A percentile compares a stretch with the other conserved stretches of the same genome.
These are phyloP conservation scores for Ostrea edulis DNA, from an alignment of 1,140 invertebrate species.

Conservation along the genomic window DNA sequence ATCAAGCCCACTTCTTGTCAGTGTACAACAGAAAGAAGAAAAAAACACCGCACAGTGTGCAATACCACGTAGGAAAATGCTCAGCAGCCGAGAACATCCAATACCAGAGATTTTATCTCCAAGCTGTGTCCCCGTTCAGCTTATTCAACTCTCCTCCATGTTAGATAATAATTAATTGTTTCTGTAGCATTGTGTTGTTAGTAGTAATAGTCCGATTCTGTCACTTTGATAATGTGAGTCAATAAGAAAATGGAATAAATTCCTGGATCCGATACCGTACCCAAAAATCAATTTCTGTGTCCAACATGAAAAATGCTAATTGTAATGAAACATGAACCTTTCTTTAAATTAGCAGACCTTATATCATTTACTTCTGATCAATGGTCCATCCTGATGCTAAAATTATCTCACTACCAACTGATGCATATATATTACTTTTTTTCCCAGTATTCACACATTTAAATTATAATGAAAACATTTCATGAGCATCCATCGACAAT, in stretches of 20 bases:
- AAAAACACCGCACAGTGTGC: neutral
- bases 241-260: constrained; percentile 19
- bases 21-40: neutral
- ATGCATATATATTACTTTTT: neutral
- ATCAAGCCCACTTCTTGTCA: constrained; percentile 19
- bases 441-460: neutral
- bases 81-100: neutral
- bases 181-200: constrained; percentile 28
- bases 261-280: neutral
- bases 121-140: neutral
- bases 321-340: neutral
- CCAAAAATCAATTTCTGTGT: constrained; percentile 23
- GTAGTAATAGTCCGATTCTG: neutral
- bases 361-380: neutral
- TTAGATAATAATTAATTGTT: constrained; percentile 37
- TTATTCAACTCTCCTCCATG: constrained; percentile 16
- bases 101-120: neutral
- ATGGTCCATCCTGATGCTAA: neutral
- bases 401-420: neutral
- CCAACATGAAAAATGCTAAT: constrained; percentile 25
- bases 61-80: neutral
- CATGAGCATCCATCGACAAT: too few species aligned
- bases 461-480: neutral
- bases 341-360: neutral
- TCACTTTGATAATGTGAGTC: constrained; percentile 21